Percentiles rank a stretch among this genome's conserved stretches.
Conservation (phyloP, 2,113 vertebrate genomes). For the Nerophis ophidion region DNA sequence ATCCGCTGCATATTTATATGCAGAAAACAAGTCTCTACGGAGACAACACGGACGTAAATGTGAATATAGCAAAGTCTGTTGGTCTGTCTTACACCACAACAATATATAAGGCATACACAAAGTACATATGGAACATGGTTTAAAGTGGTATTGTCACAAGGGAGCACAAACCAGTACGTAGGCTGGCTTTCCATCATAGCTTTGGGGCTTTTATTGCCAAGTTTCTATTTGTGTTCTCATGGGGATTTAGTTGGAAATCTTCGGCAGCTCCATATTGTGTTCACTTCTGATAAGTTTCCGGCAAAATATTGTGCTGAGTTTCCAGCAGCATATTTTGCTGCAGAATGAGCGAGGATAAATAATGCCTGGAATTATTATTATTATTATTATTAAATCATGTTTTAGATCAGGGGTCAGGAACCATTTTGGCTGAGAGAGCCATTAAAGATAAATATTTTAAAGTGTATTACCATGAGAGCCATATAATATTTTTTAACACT, state of each 20-base stretch:
- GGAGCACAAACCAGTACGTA: background rate
- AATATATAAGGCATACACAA: background rate
- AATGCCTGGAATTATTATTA: too few relatives aligned
- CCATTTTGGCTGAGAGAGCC: too few relatives aligned
- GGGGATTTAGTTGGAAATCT: background rate
- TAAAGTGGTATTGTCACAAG: background rate
- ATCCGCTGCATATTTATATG: slow-evolving; percentile 11
- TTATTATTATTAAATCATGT: too few relatives aligned
- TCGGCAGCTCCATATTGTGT: background rate
- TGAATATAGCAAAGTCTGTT: slow-evolving; percentile 11
- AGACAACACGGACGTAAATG: slow-evolving; percentile 6
- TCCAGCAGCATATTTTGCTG: too few relatives aligned
- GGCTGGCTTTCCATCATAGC: background rate
- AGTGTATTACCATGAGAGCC: too few relatives aligned
- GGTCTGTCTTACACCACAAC: background rate
- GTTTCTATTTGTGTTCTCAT: background rate
- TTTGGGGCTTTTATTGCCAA: background rate
- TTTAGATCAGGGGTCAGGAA: too few relatives aligned
- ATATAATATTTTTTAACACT: too few relatives aligned
- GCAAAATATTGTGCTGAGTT: background rate
- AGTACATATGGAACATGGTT: background rate
- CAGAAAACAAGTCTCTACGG: slow-evolving; percentile 12
- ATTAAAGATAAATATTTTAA: too few relatives aligned
- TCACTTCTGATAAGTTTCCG: background rate
- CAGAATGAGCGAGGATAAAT: too few relatives aligned